Base-by-base conservation (phyloP, 2,888 invertebrate genomes). In the Glaucopsyche alexis region DNA sequence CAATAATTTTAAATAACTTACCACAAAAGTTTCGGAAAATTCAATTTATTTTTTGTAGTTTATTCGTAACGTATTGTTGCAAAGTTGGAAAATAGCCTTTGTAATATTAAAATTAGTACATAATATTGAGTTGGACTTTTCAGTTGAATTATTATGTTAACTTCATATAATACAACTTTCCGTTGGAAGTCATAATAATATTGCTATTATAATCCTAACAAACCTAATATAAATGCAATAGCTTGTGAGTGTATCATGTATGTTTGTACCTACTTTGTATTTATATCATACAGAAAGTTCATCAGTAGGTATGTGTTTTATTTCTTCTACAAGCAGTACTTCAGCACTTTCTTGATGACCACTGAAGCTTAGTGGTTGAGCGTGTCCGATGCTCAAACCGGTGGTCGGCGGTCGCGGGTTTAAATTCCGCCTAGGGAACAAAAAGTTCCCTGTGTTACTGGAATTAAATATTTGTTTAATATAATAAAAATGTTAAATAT, bases 1-100 rank as follows among this genome's bases (percentile, higher is more conserved):
- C 66, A 66, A 66, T 66, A 42, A n/a, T 40, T 65, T 65, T 66
- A 16, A 66, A 66, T 60, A 66, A 66, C 66, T 66, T 40, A 29
- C 19, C 29, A 29, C n/a, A 42, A 42, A 11, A 42, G 40, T 42
- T 66, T n/a, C 42, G 16, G 5, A 40, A 42, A 40, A 42, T 66
- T 66, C 29, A 60, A 60, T 66, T 66, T 66, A 66, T 66, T 66
- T 55, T 42, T 66, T 66, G 66, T 42, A 42, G 42, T 40, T 66
- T 66, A 66, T 66, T 66, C 16, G 66, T 42, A n/a, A 66, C 29
- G 29, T 55, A 16, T 38, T n/a, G 70, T 69, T 47, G 14, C 29
- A 13, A 60, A 60, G 60, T 38, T 60, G 29, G 60, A 8, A 42
- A 42, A 6, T 8, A 13, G 29, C 13, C 60, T 29, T 60, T 60